Percentiles rank a stretch among this genome's conserved stretches.
phyloP scores from a whole-genome alignment of 2,888 invertebrate genomes.

The Alloscopus bannaensis region DNA sequence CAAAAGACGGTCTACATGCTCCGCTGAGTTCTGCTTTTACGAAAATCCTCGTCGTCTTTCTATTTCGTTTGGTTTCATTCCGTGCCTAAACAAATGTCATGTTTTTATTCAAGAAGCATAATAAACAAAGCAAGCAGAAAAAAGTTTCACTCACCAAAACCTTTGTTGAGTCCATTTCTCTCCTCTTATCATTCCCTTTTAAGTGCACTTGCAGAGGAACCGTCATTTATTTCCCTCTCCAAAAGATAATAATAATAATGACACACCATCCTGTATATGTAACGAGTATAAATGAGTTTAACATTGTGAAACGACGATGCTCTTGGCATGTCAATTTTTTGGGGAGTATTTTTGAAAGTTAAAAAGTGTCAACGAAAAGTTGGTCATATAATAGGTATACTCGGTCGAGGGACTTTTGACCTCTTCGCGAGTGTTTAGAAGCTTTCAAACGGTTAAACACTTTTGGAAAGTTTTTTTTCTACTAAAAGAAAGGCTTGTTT shows the following conservation, averaged over 20 bases:
- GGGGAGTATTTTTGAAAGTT: constrained; percentile 39
- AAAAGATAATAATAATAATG: constrained; percentile 13
- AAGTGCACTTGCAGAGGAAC: constrained; percentile 31
- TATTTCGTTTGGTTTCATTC: not conserved
- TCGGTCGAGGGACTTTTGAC: constrained; percentile 39
- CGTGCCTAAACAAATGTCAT: not conserved
- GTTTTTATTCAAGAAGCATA: not conserved
- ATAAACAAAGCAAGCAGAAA: not conserved
- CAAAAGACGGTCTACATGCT: constrained; percentile 28
- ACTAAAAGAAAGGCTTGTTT: constrained; percentile 12
- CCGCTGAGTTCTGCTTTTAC: constrained; percentile 30
- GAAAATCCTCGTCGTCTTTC: not conserved
- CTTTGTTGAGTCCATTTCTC: not conserved
- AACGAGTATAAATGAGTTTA: too few species aligned
- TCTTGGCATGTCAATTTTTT: constrained; percentile 1
- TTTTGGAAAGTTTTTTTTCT: constrained; percentile 24
- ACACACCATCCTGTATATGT: not conserved
- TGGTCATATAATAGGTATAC: not conserved
- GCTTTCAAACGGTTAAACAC: not conserved
- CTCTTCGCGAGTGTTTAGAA: not conserved
- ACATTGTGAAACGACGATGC: too few species aligned
- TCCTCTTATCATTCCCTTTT: constrained; percentile 14
- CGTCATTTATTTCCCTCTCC: constrained; percentile 32
- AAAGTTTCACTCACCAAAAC: constrained; percentile 43
- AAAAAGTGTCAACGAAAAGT: constrained; percentile 35